These are phyloP conservation scores for Erpobdella octoculata DNA, from an alignment of 2,888 invertebrate species.

Conservation along the genomic window DNA sequence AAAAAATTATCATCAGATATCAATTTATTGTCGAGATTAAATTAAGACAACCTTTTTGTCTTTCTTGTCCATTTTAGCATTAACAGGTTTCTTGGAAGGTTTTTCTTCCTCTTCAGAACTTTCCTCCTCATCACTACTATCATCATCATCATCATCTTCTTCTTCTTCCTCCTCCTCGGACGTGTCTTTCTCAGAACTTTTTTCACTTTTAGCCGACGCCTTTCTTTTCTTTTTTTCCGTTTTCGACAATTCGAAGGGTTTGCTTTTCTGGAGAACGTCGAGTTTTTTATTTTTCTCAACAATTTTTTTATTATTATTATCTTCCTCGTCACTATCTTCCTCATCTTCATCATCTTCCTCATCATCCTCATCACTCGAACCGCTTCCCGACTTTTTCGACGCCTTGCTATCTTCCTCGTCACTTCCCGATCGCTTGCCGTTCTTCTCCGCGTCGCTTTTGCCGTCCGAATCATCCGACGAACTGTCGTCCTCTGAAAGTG, in stretches of 20 bases:
- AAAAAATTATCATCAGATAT: no score
- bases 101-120: conserved; percentile 36
- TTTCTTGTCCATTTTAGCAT: neutral
- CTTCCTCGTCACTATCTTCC: conserved; percentile 31
- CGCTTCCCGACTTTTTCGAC: conserved; percentile 34
- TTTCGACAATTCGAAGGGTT: no score
- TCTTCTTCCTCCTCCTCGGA: conserved; percentile 19
- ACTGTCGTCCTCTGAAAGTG: conserved; percentile 30
- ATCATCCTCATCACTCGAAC: conserved; percentile 28
- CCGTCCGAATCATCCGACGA: conserved; percentile 18
- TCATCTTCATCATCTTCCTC: conserved; percentile 12
- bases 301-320: neutral
- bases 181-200: neutral
- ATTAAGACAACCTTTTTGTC: no score
- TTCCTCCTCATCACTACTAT: conserved; percentile 28
- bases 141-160: conserved; percentile 18
- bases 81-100: conserved; percentile 27
- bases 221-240: neutral
- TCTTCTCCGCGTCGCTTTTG: conserved; percentile 24
- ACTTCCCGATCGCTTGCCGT: neutral
- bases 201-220: neutral
- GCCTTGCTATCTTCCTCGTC: neutral
- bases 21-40: no score
- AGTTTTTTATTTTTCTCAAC: neutral
- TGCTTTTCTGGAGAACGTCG: no score